Conservation (phyloP, 2,113 vertebrate genomes). For the Cathartes aura region DNA sequence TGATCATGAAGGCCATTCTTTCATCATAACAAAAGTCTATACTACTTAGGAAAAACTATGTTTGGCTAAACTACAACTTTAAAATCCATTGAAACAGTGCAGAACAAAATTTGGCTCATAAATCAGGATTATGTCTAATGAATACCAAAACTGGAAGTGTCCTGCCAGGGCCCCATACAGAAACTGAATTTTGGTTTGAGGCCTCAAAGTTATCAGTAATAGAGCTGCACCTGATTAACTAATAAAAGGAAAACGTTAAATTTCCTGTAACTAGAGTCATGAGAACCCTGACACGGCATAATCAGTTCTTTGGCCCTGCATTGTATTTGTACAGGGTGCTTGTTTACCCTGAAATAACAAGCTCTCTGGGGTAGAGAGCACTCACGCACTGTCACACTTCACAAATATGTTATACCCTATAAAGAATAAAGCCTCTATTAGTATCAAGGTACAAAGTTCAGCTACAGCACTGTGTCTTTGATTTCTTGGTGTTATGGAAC, state of each 20-base stretch:
- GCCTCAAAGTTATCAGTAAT: slow-evolving; percentile 26
- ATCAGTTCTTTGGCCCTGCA: not conserved
- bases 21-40: not conserved
- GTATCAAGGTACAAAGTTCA: slow-evolving; percentile 2
- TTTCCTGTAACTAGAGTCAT: slow-evolving; percentile 20
- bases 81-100: slow-evolving; percentile 7
- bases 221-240: slow-evolving; percentile 21
- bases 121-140: slow-evolving; percentile 23
- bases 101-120: slow-evolving; percentile 44
- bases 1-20: not conserved
- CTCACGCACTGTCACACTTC: not conserved
- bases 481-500: not conserved
- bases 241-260: slow-evolving; percentile 51
- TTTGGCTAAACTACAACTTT: slow-evolving; percentile 30
- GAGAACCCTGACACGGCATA: not conserved
- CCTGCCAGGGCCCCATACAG: slow-evolving; percentile 8
- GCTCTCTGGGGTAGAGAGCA: not conserved
- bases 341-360: slow-evolving; percentile 47
- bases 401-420: not conserved
- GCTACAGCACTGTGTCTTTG: not conserved
- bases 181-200: not conserved
- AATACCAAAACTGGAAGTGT: slow-evolving; percentile 40
- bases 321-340: not conserved
- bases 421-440: not conserved
- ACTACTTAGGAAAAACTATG: not conserved